Conservation (phyloP, 2,888 invertebrate species). For the Tipula unca region DNA sequence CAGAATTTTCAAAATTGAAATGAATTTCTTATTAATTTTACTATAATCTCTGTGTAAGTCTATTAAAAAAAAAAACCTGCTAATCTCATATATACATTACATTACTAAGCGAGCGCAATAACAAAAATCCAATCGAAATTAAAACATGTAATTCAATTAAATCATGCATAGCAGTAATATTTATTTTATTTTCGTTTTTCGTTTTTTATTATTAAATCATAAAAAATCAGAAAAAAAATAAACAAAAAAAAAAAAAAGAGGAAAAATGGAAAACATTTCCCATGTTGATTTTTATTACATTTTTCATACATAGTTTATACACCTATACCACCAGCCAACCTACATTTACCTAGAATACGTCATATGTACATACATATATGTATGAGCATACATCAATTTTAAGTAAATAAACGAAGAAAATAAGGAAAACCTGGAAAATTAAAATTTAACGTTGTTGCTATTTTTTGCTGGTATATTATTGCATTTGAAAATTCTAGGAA, state of each 20-base stretch:
- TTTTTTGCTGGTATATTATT: background rate
- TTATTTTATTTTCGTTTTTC: background rate
- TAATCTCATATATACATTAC: too few species aligned
- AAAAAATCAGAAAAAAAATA: background rate
- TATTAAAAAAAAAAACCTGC: too few species aligned
- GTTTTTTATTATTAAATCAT: background rate
- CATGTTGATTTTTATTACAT: background rate
- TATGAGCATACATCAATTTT: background rate
- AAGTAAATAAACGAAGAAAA: background rate
- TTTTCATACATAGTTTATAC: background rate
- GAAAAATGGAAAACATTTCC: background rate
- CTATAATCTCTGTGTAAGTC: too few species aligned
- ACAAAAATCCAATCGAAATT: background rate
- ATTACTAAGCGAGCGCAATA: too few species aligned
- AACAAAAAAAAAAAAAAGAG: background rate
- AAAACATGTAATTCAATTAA: background rate
- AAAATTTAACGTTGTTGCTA: background rate
- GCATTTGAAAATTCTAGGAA: background rate
- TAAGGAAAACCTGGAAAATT: background rate
- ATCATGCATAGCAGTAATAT: background rate
- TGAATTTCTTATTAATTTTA: too few species aligned
- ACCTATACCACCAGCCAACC: too few species aligned
- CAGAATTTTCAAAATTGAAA: too few species aligned
- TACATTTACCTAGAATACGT: background rate
- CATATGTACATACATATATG: background rate